phyloP scores from a whole-genome alignment of 2,888 invertebrate species.

The Thereva unica region DNA sequence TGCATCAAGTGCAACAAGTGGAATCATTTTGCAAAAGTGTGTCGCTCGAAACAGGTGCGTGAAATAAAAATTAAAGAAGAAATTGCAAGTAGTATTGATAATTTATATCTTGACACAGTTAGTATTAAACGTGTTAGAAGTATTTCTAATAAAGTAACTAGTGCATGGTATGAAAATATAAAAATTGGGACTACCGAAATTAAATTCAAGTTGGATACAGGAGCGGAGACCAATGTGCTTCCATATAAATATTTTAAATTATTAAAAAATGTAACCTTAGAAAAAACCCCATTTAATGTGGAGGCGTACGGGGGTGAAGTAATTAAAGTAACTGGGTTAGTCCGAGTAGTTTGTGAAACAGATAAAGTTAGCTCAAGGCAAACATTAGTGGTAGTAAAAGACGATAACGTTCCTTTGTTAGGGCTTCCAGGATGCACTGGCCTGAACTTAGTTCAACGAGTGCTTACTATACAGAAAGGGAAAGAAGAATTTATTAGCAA shows the following conservation, averaged over 20 bases:
- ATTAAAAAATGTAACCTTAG: background rate
- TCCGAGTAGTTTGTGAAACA: background rate
- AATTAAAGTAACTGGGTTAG: slow-evolving; percentile 12
- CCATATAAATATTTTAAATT: background rate
- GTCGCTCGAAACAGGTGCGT: background rate
- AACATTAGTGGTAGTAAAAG: background rate
- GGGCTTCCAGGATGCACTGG: slow-evolving; percentile 24
- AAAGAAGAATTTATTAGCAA: slow-evolving; percentile 22
- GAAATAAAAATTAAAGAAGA: background rate
- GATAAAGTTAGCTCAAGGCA: background rate
- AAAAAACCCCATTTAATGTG: background rate
- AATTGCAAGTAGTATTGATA: background rate
- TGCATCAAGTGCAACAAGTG: background rate
- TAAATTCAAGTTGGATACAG: slow-evolving; percentile 10
- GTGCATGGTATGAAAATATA: background rate
- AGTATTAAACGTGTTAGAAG: too few relatives aligned
- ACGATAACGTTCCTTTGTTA: slow-evolving; percentile 8
- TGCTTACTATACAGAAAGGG: slow-evolving; percentile 4
- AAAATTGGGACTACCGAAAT: background rate
- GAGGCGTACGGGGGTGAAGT: slow-evolving; percentile 27
- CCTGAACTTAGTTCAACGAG: slow-evolving; percentile 32
- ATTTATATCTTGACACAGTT: background rate
- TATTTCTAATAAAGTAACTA: background rate
- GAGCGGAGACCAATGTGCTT: slow-evolving; percentile 12
- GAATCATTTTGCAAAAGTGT: slow-evolving; percentile 3